Base-by-base conservation (phyloP, 2,113 vertebrate species). In the Mastomys natalensis region DNA sequence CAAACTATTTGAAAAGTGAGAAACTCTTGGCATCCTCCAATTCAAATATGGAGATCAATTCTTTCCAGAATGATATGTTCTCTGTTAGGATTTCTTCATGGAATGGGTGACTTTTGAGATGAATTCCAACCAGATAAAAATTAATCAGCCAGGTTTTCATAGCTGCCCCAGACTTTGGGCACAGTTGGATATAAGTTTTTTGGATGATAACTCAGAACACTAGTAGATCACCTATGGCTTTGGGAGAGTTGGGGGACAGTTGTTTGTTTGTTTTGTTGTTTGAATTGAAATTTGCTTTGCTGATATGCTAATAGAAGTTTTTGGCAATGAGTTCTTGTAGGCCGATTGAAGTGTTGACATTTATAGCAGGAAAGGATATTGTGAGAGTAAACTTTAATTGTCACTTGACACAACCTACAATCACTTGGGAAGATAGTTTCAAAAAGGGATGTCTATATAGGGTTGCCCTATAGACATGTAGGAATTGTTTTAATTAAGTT, bases 31-130 rank as follows among this genome's bases (percentile, higher is more conserved):
- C 15, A 43, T 34, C 48, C 82, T 58, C 91, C 85, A 94, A 62
- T 60, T 95, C 81, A 74, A 91, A 70, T 17, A n/a, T 19, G 26
- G 31, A 92, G 51, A 64, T 95, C 51, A 0, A 62, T 96, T 96
- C 89, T 92, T 85, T 89, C 72, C 60, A 97, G 92, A 97, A 90
- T 10, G 51, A 73, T 85, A 58, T 89, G 48, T 96, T 96, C 22
- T 68, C 77, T 93, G 51, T 80, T 88, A 95, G 94, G 58, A 24
- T 31, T 0, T 37, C 66, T 89, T 62, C 62, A 21, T 78, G 40
- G 16, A n/a, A 64, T 45, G 43, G 78, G 43, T 34, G 72, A 43
- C 51, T 80, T 89, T 51, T 80, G 74, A 37, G 70, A 90, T 22
- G 60, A 97, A 97, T 90, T 86, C 60, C 73, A 95, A 0, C 60